Percentiles rank a stretch among this genome's conserved stretches.
Evolutionary conservation across 2,888 invertebrate species (phyloP).

Genomic region (Amiota mariae): DNA sequence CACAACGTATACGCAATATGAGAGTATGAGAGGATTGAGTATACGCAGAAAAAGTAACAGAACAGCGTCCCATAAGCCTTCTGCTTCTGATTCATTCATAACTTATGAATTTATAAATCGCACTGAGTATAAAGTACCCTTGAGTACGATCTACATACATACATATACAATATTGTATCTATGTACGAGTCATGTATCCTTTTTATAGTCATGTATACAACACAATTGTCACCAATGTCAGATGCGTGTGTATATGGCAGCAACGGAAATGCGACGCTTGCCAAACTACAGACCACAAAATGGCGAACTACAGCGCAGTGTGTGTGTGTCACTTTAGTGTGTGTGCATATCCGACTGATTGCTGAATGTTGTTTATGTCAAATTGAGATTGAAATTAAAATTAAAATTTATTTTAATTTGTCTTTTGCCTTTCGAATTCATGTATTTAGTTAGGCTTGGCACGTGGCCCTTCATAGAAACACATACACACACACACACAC

Average conservation of each 20-base stretch:
- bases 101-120: constrained; percentile 52
- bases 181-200: not conserved
- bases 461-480: no score
- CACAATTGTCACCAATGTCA: not conserved
- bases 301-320: constrained; percentile 14
- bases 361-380: constrained; percentile 36
- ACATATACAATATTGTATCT: no score
- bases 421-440: constrained; percentile 42
- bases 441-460: not conserved
- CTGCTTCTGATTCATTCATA: constrained; percentile 57
- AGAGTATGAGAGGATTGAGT: not conserved
- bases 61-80: not conserved
- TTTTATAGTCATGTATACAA: no score
- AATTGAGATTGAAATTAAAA: constrained; percentile 62
- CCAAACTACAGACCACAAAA: constrained; percentile 23
- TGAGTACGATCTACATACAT: constrained; percentile 10
- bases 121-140: constrained; percentile 2
- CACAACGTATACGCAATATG: not conserved
- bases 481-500: no score
- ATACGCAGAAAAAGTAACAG: not conserved
- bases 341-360: not conserved
- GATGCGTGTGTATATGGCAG: constrained; percentile 8
- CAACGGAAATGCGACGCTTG: constrained; percentile 23
- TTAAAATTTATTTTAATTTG: constrained; percentile 62
- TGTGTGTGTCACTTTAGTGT: not conserved